Evolutionary conservation across 2,113 vertebrate species (phyloP).

Genomic region (Scatophagus argus): DNA sequence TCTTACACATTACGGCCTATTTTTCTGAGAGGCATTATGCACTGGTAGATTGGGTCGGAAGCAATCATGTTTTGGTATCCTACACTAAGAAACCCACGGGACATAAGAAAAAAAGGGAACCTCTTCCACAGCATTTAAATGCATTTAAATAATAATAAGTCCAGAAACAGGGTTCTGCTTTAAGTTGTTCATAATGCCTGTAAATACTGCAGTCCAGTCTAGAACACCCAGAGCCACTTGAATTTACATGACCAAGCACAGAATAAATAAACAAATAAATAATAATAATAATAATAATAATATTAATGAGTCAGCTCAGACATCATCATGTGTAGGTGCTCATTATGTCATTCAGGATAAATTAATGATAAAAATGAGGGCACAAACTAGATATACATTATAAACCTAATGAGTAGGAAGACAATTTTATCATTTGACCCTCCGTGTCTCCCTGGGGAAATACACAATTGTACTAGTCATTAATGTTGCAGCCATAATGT

Average conservation of each 20-base stretch:
- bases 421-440: conserved; percentile 80
- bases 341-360: conserved; percentile 79
- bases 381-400: conserved; percentile 76
- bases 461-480: conserved; percentile 75
- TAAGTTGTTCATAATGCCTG: conserved; percentile 28
- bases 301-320: conserved; percentile 1
- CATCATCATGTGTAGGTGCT: conserved; percentile 56
- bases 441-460: conserved; percentile 73
- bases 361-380: conserved; percentile 79
- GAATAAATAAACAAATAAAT: neutral
- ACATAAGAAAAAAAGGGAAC: conserved; percentile 55
- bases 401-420: conserved; percentile 75
- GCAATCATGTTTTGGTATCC: conserved; percentile 60
- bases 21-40: conserved; percentile 52
- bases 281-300: neutral
- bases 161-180: conserved; percentile 49
- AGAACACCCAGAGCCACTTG: conserved; percentile 5
- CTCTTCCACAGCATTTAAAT: conserved; percentile 41
- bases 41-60: conserved; percentile 48
- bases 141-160: conserved; percentile 67
- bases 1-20: conserved; percentile 47
- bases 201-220: conserved; percentile 7
- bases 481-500: conserved; percentile 79
- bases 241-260: conserved; percentile 1
- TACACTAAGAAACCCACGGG: conserved; percentile 52